phyloP scores from a whole-genome alignment of 2,797 vertebrate species.

The Florisuga fusca region DNA sequence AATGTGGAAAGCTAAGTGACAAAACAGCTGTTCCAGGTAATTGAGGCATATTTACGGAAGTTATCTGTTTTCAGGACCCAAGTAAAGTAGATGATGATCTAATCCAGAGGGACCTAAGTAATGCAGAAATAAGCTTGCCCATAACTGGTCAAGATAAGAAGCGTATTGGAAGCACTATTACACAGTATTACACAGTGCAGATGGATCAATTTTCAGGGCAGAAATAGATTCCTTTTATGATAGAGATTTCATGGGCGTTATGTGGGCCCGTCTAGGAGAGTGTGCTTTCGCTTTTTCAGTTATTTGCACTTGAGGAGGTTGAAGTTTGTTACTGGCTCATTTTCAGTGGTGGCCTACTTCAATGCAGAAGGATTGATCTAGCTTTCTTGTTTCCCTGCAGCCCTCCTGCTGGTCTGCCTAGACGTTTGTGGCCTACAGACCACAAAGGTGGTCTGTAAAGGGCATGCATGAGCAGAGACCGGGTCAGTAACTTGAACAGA shows the following conservation, averaged over 20 bases:
- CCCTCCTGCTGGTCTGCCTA: not conserved
- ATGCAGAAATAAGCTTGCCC: not conserved
- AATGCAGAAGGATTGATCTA: not conserved
- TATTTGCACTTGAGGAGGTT: not conserved
- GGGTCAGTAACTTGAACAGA: not conserved
- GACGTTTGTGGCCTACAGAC: not conserved
- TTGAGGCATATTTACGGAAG: not conserved
- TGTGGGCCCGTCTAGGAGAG: not conserved
- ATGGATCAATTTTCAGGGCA: not conserved
- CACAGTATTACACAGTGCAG: not conserved
- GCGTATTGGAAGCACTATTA: not conserved
- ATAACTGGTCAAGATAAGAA: not conserved
- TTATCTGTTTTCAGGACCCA: not conserved
- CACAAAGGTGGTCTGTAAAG: too few species aligned
- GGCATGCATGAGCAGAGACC: rapidly evolving
- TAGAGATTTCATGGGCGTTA: not conserved
- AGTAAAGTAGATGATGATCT: not conserved
- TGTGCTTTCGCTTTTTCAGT: not conserved
- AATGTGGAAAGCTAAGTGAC: not conserved
- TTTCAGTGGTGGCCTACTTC: not conserved
- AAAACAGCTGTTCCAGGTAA: not conserved
- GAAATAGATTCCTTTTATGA: not conserved
- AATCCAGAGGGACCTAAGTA: not conserved
- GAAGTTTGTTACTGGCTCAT: not conserved
- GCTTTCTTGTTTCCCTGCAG: not conserved